Base-by-base conservation (phyloP, 1,140 invertebrate species). In the Druon quercuslanigerum region DNA sequence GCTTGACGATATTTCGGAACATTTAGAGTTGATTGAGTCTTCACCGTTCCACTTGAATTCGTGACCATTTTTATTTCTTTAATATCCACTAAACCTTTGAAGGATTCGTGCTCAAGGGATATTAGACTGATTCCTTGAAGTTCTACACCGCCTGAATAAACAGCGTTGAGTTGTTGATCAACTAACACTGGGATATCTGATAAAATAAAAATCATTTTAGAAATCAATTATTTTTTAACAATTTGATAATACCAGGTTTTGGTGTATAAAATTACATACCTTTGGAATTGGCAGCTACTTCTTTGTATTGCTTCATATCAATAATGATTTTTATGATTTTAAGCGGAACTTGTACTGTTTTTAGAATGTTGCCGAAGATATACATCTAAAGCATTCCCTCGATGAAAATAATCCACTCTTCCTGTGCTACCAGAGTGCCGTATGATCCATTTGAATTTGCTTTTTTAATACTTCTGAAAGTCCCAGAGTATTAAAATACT, bases 371-470 rank as follows among this genome's bases (percentile, higher is more conserved):
- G 52, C 94, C 93, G n/a, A 98, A 87, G 54, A 97, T 94, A 79
- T 95, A 94, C 72, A 97, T 93, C 88, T 98, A 97, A 14, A 98
- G 89, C 93, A 98, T 95, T 46, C 95, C 96, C 89, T 98, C 97
- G 92, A 98, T 93, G 90, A 97, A 98, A 4, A 96, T 93, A 1
- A 97, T 94, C 96, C 96, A 98, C 87, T 97, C 96, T 80, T 95
- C 94, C 72, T 92, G 91, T 95, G 95, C 97, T 54, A 85, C 84
- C 0, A 94, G 85, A 66, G 87, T 80, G 19, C 93, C 94, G 14
- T 74, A 66, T 1, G 70, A 78, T 57, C 87, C 91, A 85, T 92
- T 90, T 13, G 89, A 87, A 73, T 87, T 93, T 91, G 81, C 90
- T 91, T 91, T 88, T 3, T 91, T 82, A 17, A 95, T 87, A 54